Evolutionary conservation across 2,888 invertebrate genomes (phyloP), one percentile per base, ranked within the genome.

Genomic region (Diarsia rubi): DNA sequence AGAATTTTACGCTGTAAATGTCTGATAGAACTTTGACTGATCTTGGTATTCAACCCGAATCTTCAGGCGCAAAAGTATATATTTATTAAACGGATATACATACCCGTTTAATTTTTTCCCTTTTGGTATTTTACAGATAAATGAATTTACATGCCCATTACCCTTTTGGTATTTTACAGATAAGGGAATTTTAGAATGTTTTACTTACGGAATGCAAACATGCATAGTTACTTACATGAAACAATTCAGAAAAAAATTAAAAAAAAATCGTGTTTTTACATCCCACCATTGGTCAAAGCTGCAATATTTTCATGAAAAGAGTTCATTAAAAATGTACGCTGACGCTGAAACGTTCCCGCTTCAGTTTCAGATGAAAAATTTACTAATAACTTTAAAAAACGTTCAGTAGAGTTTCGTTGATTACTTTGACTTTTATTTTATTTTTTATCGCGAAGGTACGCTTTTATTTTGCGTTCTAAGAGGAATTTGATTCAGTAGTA

Each of bases 261-360:
- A 21, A 8, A 37, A 44, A 62, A 44, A 47, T 27, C n/a, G 3
- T 1, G 19, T 57, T 74, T 74, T 12, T 37, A 21, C 27, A 45
- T 8, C 11, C 24, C 31, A 16, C 8, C n/a, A 27, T 6, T 62
- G 63, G 31, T 44, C 59, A 14, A 57, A 68, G 60, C 64, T 44
- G 16, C 54, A 49, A 73, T 73, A 70, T 73, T 70, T 82, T 64
- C 49, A 63, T 73, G 73, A 65, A 78, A 73, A 73, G 69, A 47
- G 67, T 70, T 83, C 79, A 83, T 81, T 83, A 83, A 82, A 81
- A 82, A 64, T 65, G 59, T 37, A 78, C 60, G 63, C 44, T 69
- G 44, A 37, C 24, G 49, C 67, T 68, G 21, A 68, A 73, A 73
- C 37, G 27, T 27, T 77, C 21, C 6, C 24, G 57, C 45, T 62